A percentile compares a stretch with the other conserved stretches of the same genome.
These are phyloP conservation scores for Rhinoderma darwinii DNA, from an alignment of 2,113 vertebrate genomes.

Conservation along the genomic window DNA sequence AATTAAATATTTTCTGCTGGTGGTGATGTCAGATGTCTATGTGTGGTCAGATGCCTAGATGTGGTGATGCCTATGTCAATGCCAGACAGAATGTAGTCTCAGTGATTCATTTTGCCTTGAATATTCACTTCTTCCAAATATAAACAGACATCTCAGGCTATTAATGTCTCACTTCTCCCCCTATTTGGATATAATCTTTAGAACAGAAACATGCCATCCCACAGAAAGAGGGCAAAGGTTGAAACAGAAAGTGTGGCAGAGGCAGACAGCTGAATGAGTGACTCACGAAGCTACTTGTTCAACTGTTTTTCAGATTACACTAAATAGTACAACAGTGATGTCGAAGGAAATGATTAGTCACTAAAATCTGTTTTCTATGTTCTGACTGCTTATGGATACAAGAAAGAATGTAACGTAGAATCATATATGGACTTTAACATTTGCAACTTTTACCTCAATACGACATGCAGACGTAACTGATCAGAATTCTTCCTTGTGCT, in stretches of 20 bases:
- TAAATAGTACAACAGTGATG: slow-evolving; percentile 15
- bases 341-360: slow-evolving; percentile 49
- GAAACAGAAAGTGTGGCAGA: slow-evolving; percentile 49
- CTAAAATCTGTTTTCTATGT: neutral
- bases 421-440: neutral
- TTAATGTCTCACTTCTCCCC: slow-evolving; percentile 52
- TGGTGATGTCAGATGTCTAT: slow-evolving; percentile 7
- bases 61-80: neutral
- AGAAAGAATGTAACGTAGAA: neutral
- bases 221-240: slow-evolving; percentile 31
- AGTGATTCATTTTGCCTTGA: slow-evolving; percentile 38
- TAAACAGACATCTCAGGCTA: slow-evolving; percentile 28
- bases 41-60: no score
- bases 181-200: slow-evolving; percentile 55
- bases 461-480: neutral
- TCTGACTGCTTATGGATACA: neutral
- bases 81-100: slow-evolving; percentile 35
- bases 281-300: slow-evolving; percentile 38
- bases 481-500: no score
- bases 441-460: neutral
- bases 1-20: neutral
- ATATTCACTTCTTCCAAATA: slow-evolving; percentile 46
- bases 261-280: slow-evolving; percentile 39
- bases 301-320: slow-evolving; percentile 47
- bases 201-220: slow-evolving; percentile 50